Evolutionary conservation across 2,113 vertebrate genomes (phyloP).

Genomic region (Channa maculata): DNA sequence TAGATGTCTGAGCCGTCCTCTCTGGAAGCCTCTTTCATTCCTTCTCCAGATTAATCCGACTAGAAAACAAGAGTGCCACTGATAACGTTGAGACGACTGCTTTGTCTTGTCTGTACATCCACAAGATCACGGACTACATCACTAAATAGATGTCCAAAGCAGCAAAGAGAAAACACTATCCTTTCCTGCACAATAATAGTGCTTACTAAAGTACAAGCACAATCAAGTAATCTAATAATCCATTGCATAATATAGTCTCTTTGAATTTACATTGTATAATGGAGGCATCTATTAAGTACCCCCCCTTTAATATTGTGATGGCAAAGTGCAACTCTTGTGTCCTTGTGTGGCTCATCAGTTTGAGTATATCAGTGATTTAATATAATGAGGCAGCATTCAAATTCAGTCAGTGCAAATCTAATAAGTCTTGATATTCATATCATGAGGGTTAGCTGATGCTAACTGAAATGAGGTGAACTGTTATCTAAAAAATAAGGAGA

Average conservation of each 20-base stretch:
- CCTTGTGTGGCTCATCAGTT: slow-evolving; percentile 17
- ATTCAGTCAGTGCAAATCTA: slow-evolving; percentile 8
- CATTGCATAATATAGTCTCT: slow-evolving; percentile 18
- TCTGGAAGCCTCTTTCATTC: slow-evolving; percentile 37
- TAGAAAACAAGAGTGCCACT: slow-evolving; percentile 1
- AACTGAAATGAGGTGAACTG: slow-evolving; percentile 5
- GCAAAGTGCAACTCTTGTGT: slow-evolving; percentile 3
- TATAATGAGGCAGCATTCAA: slow-evolving; percentile 20
- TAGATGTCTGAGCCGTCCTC: slow-evolving; percentile 24
- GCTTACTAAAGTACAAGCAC: not conserved
- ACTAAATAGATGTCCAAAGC: slow-evolving; percentile 8
- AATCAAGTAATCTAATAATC: slow-evolving; percentile 27
- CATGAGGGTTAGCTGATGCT: not conserved
- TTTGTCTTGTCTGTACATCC: not conserved
- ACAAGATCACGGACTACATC: too few species aligned
- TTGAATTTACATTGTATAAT: slow-evolving; percentile 31
- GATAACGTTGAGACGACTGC: not conserved
- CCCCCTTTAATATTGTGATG: not conserved
- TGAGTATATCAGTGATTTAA: slow-evolving; percentile 18
- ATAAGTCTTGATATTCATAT: slow-evolving; percentile 8
- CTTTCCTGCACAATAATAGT: not conserved
- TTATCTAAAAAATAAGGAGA: not conserved
- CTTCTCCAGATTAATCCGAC: slow-evolving; percentile 32
- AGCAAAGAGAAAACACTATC: slow-evolving; percentile 5
- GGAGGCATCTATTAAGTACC: not conserved